These are phyloP conservation scores for Manduca sexta DNA, from an alignment of 1,140 invertebrate species.

Conservation along the genomic window DNA sequence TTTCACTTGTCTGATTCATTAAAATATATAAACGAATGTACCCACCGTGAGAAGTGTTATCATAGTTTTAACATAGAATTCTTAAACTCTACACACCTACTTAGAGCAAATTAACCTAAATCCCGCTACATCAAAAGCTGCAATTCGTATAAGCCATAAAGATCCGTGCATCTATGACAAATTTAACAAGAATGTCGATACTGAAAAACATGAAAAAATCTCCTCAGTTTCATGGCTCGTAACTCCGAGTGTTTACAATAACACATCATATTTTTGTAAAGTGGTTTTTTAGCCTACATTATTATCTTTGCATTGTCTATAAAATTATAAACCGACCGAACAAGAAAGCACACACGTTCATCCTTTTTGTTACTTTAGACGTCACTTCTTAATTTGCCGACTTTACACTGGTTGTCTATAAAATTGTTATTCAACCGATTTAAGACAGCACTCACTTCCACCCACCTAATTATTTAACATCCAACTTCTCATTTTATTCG, in stretches of 20 bases:
- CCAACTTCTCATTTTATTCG: constrained; percentile 11
- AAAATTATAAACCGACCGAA: constrained; percentile 2
- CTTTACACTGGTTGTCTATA: constrained; percentile 6
- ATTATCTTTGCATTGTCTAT: constrained; percentile 9
- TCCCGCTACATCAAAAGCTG: too few species aligned
- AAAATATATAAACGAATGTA: too few species aligned
- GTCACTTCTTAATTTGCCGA: constrained; percentile 10
- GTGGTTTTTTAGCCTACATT: constrained; percentile 4
- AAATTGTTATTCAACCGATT: constrained; percentile 2
- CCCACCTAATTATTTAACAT: not conserved
- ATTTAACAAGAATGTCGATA: too few species aligned
- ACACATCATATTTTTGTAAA: not conserved
- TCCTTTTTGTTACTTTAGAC: not conserved
- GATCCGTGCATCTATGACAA: too few species aligned
- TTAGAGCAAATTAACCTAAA: too few species aligned
- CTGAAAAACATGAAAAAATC: too few species aligned
- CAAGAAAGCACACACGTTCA: not conserved
- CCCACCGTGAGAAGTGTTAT: too few species aligned
- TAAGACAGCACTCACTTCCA: not conserved
- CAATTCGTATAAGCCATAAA: too few species aligned
- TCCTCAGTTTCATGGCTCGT: not conserved
- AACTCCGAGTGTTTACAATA: constrained; percentile 3
- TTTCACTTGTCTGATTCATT: too few species aligned
- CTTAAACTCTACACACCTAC: too few species aligned
- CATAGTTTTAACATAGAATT: too few species aligned